phyloP scores from a whole-genome alignment of 1,140 invertebrate genomes.

The Saxidomus purpurata region DNA sequence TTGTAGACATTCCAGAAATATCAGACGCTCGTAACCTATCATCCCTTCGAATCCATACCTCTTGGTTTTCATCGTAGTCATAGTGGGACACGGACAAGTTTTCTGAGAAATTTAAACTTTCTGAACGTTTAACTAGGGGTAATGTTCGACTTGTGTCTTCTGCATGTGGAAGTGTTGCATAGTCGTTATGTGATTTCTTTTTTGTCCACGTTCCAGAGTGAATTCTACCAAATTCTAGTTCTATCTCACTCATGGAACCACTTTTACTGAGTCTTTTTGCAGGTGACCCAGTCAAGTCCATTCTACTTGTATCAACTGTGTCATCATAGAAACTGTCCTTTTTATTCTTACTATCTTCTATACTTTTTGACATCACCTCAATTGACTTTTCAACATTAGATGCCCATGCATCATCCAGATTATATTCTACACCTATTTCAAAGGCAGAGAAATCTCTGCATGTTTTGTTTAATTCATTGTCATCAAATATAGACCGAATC shows the following conservation, averaged over 20 bases:
- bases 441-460: slow-evolving; percentile 50
- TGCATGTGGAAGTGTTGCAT: slow-evolving; percentile 77
- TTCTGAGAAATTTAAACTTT: slow-evolving; percentile 50
- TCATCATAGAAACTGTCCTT: slow-evolving; percentile 59
- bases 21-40: slow-evolving; percentile 51
- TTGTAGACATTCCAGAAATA: slow-evolving; percentile 28
- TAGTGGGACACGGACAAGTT: slow-evolving; percentile 59
- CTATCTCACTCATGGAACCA: slow-evolving; percentile 62
- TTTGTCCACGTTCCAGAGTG: slow-evolving; percentile 81
- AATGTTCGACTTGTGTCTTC: slow-evolving; percentile 81
- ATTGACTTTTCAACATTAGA: slow-evolving; percentile 66
- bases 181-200: slow-evolving; percentile 75
- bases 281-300: slow-evolving; percentile 56
- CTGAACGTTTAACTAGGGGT: slow-evolving; percentile 64
- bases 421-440: slow-evolving; percentile 63
- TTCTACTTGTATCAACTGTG: slow-evolving; percentile 53
- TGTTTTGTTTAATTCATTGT: slow-evolving; percentile 52
- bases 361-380: slow-evolving; percentile 58
- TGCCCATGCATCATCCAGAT: slow-evolving; percentile 62
- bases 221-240: slow-evolving; percentile 62
- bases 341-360: slow-evolving; percentile 58
- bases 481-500: slow-evolving; percentile 24
- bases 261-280: slow-evolving; percentile 60
- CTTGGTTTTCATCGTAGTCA: slow-evolving; percentile 80
- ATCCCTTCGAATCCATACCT: slow-evolving; percentile 68